phyloP scores from a whole-genome alignment of 37 sponge, comb jelly and placozoan genomes.

The Chondrosia reniformis region DNA sequence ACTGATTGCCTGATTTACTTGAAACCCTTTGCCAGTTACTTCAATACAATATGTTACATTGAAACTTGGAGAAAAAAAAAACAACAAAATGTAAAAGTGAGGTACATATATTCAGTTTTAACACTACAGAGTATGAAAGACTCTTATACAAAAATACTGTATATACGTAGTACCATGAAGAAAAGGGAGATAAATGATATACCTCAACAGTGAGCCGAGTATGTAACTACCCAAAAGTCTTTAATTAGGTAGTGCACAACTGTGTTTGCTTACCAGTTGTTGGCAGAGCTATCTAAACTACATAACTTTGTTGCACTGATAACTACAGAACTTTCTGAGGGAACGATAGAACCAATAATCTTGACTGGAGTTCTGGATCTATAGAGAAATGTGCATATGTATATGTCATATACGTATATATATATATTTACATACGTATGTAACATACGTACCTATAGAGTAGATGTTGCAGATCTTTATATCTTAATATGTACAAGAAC shows the following conservation, averaged over 20 bases:
- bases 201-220: not conserved
- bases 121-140: not conserved
- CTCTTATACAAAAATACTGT: not conserved
- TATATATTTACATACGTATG: constrained; percentile 1
- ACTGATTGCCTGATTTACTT: not conserved
- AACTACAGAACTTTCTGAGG: not conserved
- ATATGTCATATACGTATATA: not conserved
- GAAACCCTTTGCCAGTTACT: not conserved
- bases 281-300: not conserved
- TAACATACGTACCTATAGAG: not conserved
- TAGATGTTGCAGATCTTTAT: too few species aligned
- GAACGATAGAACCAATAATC: not conserved
- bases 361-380: constrained; percentile 3
- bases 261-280: not conserved
- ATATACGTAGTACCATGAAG: not conserved
- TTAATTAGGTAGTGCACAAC: not conserved
- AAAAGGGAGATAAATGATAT: not conserved
- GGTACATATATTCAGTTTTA: not conserved
- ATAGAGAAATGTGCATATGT: not conserved
- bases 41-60: not conserved
- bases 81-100: not conserved
- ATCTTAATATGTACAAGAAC: not conserved
- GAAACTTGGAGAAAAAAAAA: not conserved
- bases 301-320: not conserved
- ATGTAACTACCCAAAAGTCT: not conserved